Evolutionary conservation across 1,140 invertebrate species (phyloP), one percentile per base, ranked within the genome.

Genomic region (Musca domestica): DNA sequence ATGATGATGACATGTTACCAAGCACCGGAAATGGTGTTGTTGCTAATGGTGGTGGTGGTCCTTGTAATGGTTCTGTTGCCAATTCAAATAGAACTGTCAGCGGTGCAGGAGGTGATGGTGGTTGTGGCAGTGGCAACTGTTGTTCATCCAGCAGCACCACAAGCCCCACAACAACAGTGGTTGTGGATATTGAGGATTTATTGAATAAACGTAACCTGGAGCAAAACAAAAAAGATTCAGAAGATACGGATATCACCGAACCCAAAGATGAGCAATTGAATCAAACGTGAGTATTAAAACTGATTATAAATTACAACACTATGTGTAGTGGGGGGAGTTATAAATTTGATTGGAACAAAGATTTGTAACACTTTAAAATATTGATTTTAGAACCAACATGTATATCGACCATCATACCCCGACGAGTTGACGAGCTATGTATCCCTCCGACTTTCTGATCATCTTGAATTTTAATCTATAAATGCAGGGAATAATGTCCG

Each of bases 151-250:
- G 41, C 3, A 67, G 47, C 2, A 64, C 58, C 15, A 75, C 71
- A 3, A 74, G 76, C 5, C 73, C 76, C 5, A 82, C 76, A 25
- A 77, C 81, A 48, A 84, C 83, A 68, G 83, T 82, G 12, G 76
- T 88, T 3, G 83, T 87, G 3, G 90, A 92, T 74, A 91, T 92
- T 20, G 90, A 92, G 81, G 91, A 93, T 81, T 81, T 92, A n/a
- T 66, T 85, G 7, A 84, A 81, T 76, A 79, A 70, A 54, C 74
- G 64, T 7, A 75, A 69, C 52, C 64, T 58, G 52, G 65, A 65
- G 22, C 68, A 27, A 2, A 46, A 14, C 17, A 65, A 48, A 48
- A 64, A 64, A 47, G 63, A 58, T 58, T 64, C 67, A 3, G 52
- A 73, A 69, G 4, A 67, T 49, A 56, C 34, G 9, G 48, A 64